Conservation (phyloP, 2,113 vertebrate genomes). For the Bolborhynchus lineola region DNA sequence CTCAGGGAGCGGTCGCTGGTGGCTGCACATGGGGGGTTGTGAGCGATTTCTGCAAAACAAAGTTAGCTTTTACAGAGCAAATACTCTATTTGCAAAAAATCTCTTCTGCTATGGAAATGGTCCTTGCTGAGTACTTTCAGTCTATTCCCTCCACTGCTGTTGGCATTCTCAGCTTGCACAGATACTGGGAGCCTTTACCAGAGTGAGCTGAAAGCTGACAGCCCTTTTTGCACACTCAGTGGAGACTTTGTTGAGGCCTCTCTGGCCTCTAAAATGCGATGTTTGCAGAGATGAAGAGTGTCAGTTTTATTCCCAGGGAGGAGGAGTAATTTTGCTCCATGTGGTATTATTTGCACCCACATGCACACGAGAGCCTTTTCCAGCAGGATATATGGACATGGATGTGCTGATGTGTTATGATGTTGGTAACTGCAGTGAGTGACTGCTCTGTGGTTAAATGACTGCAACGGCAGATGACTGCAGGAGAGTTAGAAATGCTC, state of each 20-base stretch:
- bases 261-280: background rate
- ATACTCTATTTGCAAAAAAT: background rate
- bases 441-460: background rate
- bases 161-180: fast-evolving
- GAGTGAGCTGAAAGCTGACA: background rate
- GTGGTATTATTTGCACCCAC: background rate
- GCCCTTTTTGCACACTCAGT: no score
- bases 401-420: background rate
- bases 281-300: background rate
- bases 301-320: background rate
- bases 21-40: no score
- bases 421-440: background rate
- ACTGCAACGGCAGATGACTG: background rate
- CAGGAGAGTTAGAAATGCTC: background rate
- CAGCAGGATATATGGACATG: background rate
- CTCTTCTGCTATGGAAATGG: background rate
- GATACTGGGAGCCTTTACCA: background rate
- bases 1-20: background rate
- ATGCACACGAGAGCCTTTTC: background rate
- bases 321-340: background rate
- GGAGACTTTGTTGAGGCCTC: background rate
- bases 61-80: background rate
- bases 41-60: background rate
- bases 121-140: background rate
- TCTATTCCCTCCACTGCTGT: no score